Evolutionary conservation across 2,888 invertebrate genomes (phyloP).

Genomic region (Eilema caniola): DNA sequence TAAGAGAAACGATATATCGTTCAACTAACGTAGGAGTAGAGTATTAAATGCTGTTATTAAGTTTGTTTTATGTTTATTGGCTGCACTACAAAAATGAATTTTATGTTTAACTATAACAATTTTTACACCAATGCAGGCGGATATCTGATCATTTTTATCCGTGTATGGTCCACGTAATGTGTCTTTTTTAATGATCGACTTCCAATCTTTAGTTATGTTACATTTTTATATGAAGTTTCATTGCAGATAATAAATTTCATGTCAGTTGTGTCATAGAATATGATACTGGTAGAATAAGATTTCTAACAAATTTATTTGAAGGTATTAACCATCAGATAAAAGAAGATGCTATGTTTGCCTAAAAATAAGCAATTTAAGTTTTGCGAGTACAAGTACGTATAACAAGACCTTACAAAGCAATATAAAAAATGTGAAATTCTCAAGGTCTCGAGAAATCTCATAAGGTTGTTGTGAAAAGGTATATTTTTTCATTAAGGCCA

Average conservation of each 20-base stretch:
- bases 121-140: not conserved
- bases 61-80: not conserved
- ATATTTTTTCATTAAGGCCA: constrained; percentile 49
- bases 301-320: not conserved
- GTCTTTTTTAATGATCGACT: too few species aligned
- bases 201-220: too few species aligned
- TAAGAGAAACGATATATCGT: too few species aligned
- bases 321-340: not conserved
- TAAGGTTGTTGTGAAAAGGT: constrained; percentile 27
- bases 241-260: not conserved
- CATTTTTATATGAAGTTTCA: too few species aligned
- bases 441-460: constrained; percentile 17
- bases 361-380: constrained; percentile 8
- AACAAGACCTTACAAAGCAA: constrained; percentile 6
- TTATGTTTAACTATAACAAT: not conserved
- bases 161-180: not conserved
- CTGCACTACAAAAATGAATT: not conserved
- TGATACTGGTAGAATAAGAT: not conserved
- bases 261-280: too few species aligned
- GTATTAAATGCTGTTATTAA: not conserved
- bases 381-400: not conserved
- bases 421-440: constrained; percentile 19
- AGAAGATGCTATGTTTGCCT: not conserved
- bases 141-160: not conserved
- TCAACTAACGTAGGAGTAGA: too few species aligned